Base-by-base conservation (phyloP, 2,888 invertebrate genomes). In the Hermodice carunculata region DNA sequence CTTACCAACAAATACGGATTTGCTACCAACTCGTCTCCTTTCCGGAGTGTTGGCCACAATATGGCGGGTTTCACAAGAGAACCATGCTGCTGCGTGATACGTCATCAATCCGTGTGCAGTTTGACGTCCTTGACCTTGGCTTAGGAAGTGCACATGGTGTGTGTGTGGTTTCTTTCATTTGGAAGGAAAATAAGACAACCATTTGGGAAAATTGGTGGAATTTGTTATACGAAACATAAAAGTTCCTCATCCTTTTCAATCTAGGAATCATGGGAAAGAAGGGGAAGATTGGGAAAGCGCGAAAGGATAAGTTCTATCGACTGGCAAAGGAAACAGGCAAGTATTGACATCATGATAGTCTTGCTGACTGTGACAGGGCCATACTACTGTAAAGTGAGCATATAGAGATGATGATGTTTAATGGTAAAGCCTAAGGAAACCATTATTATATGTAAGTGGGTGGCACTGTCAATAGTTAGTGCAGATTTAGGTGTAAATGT, bases 291-390 rank as follows among this genome's bases (percentile, higher is more conserved):
- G 99, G 98, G 90, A 99, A 98, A 89, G 94, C 97, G 86, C 91
- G 99, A 52, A 94, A 94, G 87, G 99, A 99, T 91, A 98, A 96
- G 89, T 99, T 94, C 87, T 99, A 99, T 88, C 94, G 96, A 82
- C 89, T 99, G 78, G 98, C 99, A 11, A 99, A 99, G 87, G 98
- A 99, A 89, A 96, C 97, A 80, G 98, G 96, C 95, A 88, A 57
- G 51, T 40, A 59, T 8, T 19, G 6, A 52, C 8, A 26, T 17
- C 11, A 28, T 14, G 8, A 22, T 46, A 17, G 8, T 17, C 46
- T 19, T 19, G 19, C 19, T 14, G 8, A 46, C 14, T 17, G 11
- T 17, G 8, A 19, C 46, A 14, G 19, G n/a, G n/a, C 2, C 8
- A 17, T 51, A 11, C 14, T 3, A 14, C 3, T 28, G 51, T 19